A percentile compares a stretch with the other conserved stretches of the same genome.
Conservation (phyloP, 2,888 invertebrate genomes). For the Apamea epomidion region DNA sequence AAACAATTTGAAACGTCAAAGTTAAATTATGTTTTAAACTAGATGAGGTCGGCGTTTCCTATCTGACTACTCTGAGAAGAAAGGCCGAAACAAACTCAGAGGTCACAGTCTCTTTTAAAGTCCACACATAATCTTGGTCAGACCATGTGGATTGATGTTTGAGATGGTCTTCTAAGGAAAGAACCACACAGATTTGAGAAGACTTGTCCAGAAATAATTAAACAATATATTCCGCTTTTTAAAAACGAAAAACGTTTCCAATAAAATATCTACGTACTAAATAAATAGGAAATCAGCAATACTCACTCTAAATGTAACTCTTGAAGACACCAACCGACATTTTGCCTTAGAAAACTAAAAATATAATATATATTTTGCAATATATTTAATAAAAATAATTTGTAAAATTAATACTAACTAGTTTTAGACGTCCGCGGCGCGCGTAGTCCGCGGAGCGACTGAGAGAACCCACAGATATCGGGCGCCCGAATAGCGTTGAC, state of each 20-base stretch:
- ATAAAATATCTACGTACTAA: background rate
- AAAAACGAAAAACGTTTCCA: background rate
- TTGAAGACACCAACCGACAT: slow-evolving; percentile 71
- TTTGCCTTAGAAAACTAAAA: slow-evolving; percentile 44
- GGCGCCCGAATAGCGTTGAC: slow-evolving; percentile 72
- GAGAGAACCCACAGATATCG: slow-evolving; percentile 66
- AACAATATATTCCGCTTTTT: background rate
- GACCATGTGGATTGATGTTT: background rate
- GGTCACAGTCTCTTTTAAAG: slow-evolving; percentile 6
- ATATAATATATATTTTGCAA: slow-evolving; percentile 54
- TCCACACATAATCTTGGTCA: background rate
- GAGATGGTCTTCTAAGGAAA: background rate
- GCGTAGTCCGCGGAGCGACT: slow-evolving; percentile 76
- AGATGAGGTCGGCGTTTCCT: background rate
- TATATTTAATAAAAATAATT: slow-evolving; percentile 53
- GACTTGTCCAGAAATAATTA: background rate
- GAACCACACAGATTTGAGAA: background rate
- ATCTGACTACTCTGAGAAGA: background rate
- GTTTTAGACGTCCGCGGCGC: slow-evolving; percentile 64
- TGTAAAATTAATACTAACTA: slow-evolving; percentile 57
- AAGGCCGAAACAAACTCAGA: background rate
- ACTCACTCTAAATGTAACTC: slow-evolving; percentile 79
- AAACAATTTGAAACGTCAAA: no score
- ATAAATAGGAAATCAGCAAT: slow-evolving; percentile 39
- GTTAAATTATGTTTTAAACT: background rate